Evolutionary conservation across 2,797 vertebrate species (phyloP).

Genomic region (Serranus cabrilla): DNA sequence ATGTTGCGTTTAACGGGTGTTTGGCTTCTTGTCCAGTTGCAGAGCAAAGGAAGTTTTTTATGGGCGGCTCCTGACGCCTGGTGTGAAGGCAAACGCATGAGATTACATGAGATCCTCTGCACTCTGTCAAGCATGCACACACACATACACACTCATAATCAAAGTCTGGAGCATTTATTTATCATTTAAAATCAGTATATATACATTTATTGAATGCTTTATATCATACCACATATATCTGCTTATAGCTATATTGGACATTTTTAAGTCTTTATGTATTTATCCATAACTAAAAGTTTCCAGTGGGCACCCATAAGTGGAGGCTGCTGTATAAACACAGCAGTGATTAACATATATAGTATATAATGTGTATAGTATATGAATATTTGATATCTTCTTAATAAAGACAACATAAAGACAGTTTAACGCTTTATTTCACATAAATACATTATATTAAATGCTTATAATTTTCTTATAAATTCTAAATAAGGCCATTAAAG

Average conservation of each 20-base stretch:
- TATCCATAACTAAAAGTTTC: not conserved
- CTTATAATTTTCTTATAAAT: no score
- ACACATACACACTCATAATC: not conserved
- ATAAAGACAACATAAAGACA: not conserved
- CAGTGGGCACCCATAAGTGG: not conserved
- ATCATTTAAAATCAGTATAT: not conserved
- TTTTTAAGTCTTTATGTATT: not conserved
- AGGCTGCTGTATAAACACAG: not conserved
- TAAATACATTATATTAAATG: not conserved
- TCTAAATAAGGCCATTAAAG: no score
- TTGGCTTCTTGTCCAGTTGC: conserved; percentile 74
- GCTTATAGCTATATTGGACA: not conserved
- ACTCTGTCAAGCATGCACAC: not conserved
- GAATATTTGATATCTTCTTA: not conserved
- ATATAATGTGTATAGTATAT: no score
- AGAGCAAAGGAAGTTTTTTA: conserved; percentile 71
- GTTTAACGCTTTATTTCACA: not conserved
- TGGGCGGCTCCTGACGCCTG: conserved; percentile 70
- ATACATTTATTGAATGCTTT: not conserved
- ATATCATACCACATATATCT: no score
- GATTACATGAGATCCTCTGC: conserved; percentile 59
- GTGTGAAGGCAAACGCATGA: conserved; percentile 65
- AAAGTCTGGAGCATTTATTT: not conserved
- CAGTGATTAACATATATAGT: not conserved
- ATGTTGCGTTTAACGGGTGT: conserved; percentile 68